A percentile compares a stretch with the other conserved stretches of the same genome.
These are phyloP conservation scores for Carduelis carduelis DNA, from an alignment of 2,797 vertebrate species.

Conservation along the genomic window DNA sequence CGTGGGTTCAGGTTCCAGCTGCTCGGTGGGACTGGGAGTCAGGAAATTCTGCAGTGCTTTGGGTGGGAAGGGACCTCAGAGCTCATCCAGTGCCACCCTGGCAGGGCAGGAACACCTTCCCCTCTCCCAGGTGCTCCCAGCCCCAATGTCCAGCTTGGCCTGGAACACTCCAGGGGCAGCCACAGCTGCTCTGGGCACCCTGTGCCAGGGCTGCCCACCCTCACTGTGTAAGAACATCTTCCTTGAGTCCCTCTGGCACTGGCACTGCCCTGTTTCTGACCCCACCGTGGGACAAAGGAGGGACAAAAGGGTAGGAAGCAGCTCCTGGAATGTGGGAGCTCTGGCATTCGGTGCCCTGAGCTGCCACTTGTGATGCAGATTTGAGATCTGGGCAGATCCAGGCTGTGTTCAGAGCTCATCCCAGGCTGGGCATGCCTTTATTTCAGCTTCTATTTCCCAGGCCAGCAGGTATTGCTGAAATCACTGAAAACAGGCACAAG, in stretches of 20 bases:
- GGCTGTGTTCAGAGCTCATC: neutral
- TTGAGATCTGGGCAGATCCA: neutral
- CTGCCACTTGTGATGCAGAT: neutral
- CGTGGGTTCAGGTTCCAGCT: neutral
- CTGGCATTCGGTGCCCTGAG: rapidly evolving
- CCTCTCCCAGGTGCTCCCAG: too few relatives aligned
- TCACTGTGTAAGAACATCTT: rapidly evolving
- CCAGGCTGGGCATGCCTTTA: neutral
- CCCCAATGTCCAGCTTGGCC: neutral
- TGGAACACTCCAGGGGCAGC: neutral
- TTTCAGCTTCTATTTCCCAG: neutral
- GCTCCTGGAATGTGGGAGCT: neutral
- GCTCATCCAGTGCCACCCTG: rapidly evolving
- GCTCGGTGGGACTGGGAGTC: neutral
- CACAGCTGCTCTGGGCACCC: neutral
- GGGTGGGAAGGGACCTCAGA: neutral
- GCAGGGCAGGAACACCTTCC: neutral
- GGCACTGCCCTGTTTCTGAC: neutral
- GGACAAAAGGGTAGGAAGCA: neutral
- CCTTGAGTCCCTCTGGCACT: neutral
- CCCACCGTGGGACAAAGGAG: rapidly evolving
- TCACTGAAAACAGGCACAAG: neutral
- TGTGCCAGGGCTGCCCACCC: neutral
- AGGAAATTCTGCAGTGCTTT: too few relatives aligned
- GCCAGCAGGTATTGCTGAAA: neutral